Percentiles rank a stretch among this genome's conserved stretches.
These are phyloP conservation scores for Lasioglossum villosulum DNA, from an alignment of 2,888 invertebrate species.

Conservation along the genomic window DNA sequence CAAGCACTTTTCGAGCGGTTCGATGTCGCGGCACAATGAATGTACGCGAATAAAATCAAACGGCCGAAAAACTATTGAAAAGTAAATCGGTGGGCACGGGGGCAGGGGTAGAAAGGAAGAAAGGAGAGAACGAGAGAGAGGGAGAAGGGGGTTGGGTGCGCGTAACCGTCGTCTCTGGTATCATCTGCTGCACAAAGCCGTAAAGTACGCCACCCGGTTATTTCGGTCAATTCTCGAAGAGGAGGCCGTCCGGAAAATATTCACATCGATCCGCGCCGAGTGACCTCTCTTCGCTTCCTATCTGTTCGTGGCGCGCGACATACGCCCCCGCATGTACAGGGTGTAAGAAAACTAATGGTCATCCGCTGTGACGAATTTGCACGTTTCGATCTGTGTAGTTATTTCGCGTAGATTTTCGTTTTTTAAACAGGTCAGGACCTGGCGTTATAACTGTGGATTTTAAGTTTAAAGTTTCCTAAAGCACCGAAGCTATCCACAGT, in stretches of 20 bases:
- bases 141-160: neutral
- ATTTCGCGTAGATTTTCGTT: no score
- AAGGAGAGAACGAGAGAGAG: constrained; percentile 23
- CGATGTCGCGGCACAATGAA: constrained; percentile 6
- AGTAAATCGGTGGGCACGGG: neutral
- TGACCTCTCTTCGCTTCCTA: constrained; percentile 66
- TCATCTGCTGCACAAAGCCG: constrained; percentile 70
- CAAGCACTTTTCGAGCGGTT: neutral
- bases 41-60: constrained; percentile 3
- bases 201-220: constrained; percentile 72
- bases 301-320: constrained; percentile 6
- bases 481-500: no score
- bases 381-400: no score
- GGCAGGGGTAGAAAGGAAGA: neutral
- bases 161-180: constrained; percentile 57
- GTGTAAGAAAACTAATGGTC: neutral
- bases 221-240: constrained; percentile 77
- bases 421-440: no score
- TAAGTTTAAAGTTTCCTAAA: no score
- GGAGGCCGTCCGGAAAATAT: constrained; percentile 77
- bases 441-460: no score
- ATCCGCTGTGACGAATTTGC: neutral
- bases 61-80: constrained; percentile 1
- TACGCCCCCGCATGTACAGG: constrained; percentile 17
- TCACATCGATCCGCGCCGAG: constrained; percentile 76